Evolutionary conservation across 2,888 invertebrate genomes (phyloP).

Genomic region (Amblyjoppa fuscipennis): DNA sequence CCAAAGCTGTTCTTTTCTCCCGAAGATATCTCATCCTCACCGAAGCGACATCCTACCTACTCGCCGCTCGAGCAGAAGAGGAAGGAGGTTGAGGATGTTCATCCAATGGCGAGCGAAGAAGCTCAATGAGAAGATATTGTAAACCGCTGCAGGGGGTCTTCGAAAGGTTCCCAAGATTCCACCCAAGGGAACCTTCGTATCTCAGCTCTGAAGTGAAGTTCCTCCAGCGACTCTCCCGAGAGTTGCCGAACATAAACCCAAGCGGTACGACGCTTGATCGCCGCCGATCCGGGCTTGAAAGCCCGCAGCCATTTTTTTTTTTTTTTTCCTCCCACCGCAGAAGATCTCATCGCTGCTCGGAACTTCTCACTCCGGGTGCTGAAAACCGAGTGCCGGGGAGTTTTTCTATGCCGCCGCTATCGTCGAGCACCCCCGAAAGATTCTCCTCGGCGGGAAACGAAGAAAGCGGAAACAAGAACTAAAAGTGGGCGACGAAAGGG

Average conservation of each 20-base stretch:
- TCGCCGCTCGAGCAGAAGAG: conserved; percentile 21
- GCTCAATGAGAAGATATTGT: conserved; percentile 5
- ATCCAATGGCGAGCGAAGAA: too few species aligned
- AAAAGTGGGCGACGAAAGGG: conserved; percentile 1
- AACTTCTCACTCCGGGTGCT: background rate
- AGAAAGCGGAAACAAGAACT: conserved; percentile 8
- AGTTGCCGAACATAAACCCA: background rate
- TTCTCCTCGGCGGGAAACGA: background rate
- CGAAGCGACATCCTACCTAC: conserved; percentile 65
- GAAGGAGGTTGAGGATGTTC: too few species aligned
- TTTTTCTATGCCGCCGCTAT: background rate
- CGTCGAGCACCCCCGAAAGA: background rate
- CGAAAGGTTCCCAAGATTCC: background rate
- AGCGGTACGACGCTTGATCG: background rate
- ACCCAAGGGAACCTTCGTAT: background rate
- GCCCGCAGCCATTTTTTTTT: background rate
- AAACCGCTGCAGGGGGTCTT: background rate
- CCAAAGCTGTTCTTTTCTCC: background rate
- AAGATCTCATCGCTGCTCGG: background rate
- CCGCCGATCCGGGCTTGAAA: background rate
- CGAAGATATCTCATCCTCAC: conserved; percentile 57
- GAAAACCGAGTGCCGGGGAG: background rate
- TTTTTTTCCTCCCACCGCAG: background rate
- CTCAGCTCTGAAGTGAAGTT: background rate
- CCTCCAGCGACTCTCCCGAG: background rate